These are phyloP conservation scores for Cebidichthys violaceus DNA, from an alignment of 2,113 vertebrate genomes.

Conservation along the genomic window DNA sequence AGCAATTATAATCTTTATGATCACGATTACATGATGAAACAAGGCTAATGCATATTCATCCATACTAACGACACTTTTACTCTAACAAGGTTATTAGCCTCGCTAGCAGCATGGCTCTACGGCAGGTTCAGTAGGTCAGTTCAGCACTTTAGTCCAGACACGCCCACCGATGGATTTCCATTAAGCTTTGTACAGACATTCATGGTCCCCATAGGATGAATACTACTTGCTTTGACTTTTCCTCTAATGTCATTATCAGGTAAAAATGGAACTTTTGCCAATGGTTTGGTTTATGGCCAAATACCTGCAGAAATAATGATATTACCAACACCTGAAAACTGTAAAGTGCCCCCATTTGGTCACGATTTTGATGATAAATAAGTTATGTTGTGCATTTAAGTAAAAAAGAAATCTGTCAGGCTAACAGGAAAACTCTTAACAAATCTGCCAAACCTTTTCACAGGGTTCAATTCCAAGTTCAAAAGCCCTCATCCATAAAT, in stretches of 20 bases:
- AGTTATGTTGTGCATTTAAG: neutral
- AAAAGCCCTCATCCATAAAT: too few species aligned
- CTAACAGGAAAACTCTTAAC: neutral
- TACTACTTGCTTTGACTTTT: neutral
- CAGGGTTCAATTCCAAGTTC: too few species aligned
- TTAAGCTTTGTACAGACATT: neutral
- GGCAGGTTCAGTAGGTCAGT: neutral
- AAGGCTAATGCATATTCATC: too few species aligned
- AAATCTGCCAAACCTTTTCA: neutral
- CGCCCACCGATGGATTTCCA: neutral
- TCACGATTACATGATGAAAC: neutral
- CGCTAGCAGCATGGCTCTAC: neutral
- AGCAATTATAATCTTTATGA: neutral
- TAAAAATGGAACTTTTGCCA: neutral
- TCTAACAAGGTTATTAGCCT: neutral
- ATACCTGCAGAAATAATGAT: neutral
- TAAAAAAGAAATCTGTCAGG: neutral
- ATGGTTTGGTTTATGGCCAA: neutral
- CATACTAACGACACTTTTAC: neutral
- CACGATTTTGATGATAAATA: neutral
- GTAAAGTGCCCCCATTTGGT: neutral
- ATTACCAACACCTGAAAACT: neutral
- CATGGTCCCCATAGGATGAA: neutral
- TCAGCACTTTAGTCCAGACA: neutral
- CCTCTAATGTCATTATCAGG: neutral